Evolutionary conservation across 1,140 invertebrate species (phyloP).

Genomic region (Propsilocerus akamusi): DNA sequence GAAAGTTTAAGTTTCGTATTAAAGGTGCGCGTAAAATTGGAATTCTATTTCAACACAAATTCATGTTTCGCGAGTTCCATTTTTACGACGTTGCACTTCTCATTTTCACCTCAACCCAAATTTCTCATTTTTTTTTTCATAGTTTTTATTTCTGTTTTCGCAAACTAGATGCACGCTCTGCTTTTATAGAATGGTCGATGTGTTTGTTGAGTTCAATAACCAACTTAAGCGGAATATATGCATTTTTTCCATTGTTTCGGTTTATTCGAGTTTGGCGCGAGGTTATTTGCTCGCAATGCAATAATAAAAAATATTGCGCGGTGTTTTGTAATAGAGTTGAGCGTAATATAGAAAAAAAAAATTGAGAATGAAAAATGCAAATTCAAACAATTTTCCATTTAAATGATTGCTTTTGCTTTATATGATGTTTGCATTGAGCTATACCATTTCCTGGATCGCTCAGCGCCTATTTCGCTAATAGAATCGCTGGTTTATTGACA

Average conservation of each 20-base stretch:
- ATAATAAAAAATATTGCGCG: background rate
- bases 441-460: background rate
- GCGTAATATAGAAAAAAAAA: background rate
- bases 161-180: background rate
- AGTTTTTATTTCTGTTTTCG: background rate
- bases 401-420: background rate
- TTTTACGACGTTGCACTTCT: too few species aligned
- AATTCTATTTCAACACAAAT: background rate
- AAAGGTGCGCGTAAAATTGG: too few species aligned
- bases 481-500: too few species aligned
- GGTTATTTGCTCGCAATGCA: background rate
- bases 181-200: too few species aligned
- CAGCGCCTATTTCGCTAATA: too few species aligned
- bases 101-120: background rate
- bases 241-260: conserved; percentile 1
- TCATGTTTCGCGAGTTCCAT: too few species aligned
- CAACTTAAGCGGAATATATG: background rate
- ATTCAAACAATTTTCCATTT: background rate
- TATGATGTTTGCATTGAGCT: background rate
- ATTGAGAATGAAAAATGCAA: background rate
- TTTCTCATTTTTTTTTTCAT: background rate
- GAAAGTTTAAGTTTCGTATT: too few species aligned
- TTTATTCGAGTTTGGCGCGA: background rate
- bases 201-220: background rate
- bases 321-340: background rate